Evolutionary conservation across 2,797 vertebrate genomes (phyloP).

Genomic region (Falco rusticolus): DNA sequence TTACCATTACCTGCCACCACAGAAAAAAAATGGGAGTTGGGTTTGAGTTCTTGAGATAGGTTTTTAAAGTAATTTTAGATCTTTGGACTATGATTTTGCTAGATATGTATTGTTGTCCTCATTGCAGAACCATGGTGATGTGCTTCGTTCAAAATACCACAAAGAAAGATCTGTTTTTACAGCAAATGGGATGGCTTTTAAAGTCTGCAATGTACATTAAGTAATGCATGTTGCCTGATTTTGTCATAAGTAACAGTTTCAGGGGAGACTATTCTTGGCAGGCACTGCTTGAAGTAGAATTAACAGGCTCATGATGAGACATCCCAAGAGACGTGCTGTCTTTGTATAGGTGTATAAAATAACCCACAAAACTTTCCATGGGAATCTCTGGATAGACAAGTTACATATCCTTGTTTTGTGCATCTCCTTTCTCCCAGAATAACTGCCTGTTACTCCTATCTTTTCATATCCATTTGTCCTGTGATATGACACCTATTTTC

Average conservation of each 20-base stretch:
- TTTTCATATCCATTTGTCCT: not conserved
- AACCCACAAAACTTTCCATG: not conserved
- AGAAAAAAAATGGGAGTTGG: not conserved
- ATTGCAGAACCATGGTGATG: not conserved
- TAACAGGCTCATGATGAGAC: not conserved
- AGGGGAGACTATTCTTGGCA: conserved; percentile 9
- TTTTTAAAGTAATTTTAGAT: not conserved
- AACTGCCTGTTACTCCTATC: not conserved
- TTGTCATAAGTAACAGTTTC: conserved; percentile 32
- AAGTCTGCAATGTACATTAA: conserved; percentile 22
- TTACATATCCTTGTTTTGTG: not conserved
- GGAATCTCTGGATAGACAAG: not conserved
- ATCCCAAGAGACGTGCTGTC: not conserved
- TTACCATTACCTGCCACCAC: not conserved
- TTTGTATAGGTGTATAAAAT: not conserved
- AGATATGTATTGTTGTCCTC: not conserved
- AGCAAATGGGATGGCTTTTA: not conserved
- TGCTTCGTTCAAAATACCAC: not conserved
- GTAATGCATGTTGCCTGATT: conserved; percentile 6
- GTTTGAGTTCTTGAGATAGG: not conserved
- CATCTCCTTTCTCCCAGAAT: not conserved
- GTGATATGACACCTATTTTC: not conserved
- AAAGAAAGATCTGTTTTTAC: not conserved
- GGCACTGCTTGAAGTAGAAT: not conserved
- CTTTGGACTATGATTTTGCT: not conserved